Base-by-base conservation (phyloP, 2,113 vertebrate genomes). In the Petrocephalus microphthalmus region DNA sequence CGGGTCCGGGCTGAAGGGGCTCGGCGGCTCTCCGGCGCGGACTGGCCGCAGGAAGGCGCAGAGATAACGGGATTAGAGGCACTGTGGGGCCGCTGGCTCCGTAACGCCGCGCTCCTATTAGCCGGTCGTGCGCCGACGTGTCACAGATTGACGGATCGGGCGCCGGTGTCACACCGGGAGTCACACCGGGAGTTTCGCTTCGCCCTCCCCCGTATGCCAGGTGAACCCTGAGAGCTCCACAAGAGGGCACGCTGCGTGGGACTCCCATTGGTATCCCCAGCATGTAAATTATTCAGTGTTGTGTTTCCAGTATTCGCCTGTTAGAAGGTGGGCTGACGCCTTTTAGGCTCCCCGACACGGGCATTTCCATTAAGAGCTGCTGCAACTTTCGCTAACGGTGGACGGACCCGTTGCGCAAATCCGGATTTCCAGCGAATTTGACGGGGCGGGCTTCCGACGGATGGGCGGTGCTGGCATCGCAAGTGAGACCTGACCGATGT, bases 101-200 rank as follows among this genome's bases (percentile, higher is more conserved):
- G n/a, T 67, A 67, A 67, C 60, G 8, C 85, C 42, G 64, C 22
- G 13, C 20, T 56, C 82, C 19, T 51, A 54, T n/a, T 74, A 83
- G 74, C 54, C 64, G 15, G 29, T 87, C 60, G n/a, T 37, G 89
- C 89, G 90, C 47, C 87, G 88, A 89, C 91, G 92, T 93, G 92
- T 94, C 93, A 88, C 90, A 42, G 54, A 8, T 2, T 22, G 25
- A 87, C 89, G 89, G 45, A 42, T 74, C 45, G 91, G 89, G 60
- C 60, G 25, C 25, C 60, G 60, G 60, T 29, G 60, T 67, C 60
- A 67, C 60, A n/a, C 25, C 10, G 60, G 60, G 60, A 64, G n/a
- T 90, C 29, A 7, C 20, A 74, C 11, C 10, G n/a, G 25, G 13
- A 37, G 67, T 33, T 74, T 37, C 67, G 60, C 8, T 67, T 11